These are phyloP conservation scores for Remorina albescens DNA, from an alignment of 2,797 vertebrate genomes.

Conservation along the genomic window DNA sequence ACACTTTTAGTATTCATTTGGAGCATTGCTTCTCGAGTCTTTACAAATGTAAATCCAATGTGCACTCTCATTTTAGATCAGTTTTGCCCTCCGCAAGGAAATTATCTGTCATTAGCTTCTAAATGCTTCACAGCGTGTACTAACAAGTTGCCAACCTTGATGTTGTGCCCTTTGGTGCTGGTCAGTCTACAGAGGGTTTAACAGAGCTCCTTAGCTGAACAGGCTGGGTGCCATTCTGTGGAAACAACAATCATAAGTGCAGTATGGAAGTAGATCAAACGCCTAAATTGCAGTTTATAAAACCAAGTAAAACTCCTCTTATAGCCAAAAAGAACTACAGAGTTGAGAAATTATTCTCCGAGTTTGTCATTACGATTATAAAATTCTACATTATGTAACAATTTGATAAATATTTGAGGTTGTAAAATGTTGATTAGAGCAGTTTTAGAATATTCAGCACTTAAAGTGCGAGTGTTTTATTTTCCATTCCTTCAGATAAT, in stretches of 20 bases:
- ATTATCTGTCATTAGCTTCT: background rate
- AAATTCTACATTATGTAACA: background rate
- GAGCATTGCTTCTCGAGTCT: background rate
- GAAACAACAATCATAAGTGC: background rate
- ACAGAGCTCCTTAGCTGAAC: background rate
- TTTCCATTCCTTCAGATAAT: background rate
- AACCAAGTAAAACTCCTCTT: background rate
- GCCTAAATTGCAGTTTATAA: background rate
- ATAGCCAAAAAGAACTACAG: background rate
- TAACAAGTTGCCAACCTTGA: background rate
- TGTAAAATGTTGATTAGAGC: background rate
- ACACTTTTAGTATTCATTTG: background rate
- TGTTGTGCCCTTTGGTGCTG: background rate
- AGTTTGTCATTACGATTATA: background rate
- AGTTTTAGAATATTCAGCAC: background rate
- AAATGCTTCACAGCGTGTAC: background rate
- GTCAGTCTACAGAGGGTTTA: background rate
- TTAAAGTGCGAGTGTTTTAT: background rate
- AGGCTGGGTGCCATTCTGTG: background rate
- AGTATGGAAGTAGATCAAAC: background rate
- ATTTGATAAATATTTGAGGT: background rate
- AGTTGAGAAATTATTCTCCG: background rate
- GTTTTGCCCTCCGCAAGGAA: background rate
- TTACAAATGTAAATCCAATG: background rate
- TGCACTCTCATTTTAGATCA: background rate